Evolutionary conservation across 92 coral and sea anemone species (phyloP), one percentile per base, ranked within the genome.

Genomic region (Phymanthus crucifer): DNA sequence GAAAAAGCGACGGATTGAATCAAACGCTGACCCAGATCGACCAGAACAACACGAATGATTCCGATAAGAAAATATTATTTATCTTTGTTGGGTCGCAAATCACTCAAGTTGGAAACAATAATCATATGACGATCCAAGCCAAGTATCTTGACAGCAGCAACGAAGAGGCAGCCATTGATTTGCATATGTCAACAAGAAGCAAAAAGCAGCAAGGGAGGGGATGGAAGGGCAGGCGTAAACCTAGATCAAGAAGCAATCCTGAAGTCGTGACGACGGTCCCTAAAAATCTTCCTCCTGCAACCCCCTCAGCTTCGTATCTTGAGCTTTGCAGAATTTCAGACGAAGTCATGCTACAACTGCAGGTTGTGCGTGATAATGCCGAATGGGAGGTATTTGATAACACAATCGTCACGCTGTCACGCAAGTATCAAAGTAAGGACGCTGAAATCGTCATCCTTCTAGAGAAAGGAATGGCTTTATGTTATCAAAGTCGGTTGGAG

Each of bases 321-420:
- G 38, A 61, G 29, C 32, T 81, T 46, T 48, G 58, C 23, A 17
- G 29, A 47, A 70, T 76, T 23, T 86, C 90, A 1, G 83, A 81
- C 75, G 52, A 54, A 31, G 77, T 90, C 37, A 90, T 90, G 94
- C 84, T 45, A 37, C 50, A 78, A n/a, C 70, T 90, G 13, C 94
- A 90, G 50, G 67, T 75, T 5, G 80, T 71, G 32, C 91, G 94
- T 34, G 94, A 90, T 75, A 90, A 90, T 32, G 94, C 89, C 9
- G 56, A 36, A 52, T 90, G 94, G 94, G 83, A 27, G 16, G 67
- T 72, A 29, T 90, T 90, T 66, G 71, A 84, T 34, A 64, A 34
- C 9, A 23, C 6, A 14, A 70, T 82, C 13, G 64, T 32, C 19
- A 18, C 40, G 65, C 76, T 90, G 54, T 70, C 84, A 40, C 47